Base-by-base conservation (phyloP, 2,113 vertebrate species). In the Dasyornis broadbenti region DNA sequence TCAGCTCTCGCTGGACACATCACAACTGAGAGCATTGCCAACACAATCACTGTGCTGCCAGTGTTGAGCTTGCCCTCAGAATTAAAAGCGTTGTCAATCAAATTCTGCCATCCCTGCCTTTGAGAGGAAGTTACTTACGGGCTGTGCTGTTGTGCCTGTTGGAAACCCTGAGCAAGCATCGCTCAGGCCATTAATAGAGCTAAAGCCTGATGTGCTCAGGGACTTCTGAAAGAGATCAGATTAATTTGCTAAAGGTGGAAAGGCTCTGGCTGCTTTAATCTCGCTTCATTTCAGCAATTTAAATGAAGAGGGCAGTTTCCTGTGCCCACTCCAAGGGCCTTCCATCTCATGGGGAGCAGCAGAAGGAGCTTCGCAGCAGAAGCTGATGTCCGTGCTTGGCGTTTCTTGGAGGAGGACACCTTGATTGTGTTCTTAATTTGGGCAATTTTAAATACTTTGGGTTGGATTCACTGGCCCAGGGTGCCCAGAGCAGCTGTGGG, bases 181-280 rank as follows among this genome's bases (percentile, higher is more conserved):
- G 0, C 57, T 49, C 40, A 9, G 4, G 64, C 75, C 78, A 49
- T 95, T 94, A 90, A 85, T 65, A 93, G 82, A 87, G 82, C 70
- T 87, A 64, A 94, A 94, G 85, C 64, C 69, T 85, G 31, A 4
- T 15, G 73, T 52, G 90, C 73, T 49, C 44, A 20, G 90, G 81
- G 84, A 84, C 85, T 79, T 16, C 10, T 31, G 53, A 37, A 60
- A 71, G 87, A 72, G 90, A 95, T 76, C 87, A 82, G 39, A 93
- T 93, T 66, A 87, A 94, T 94, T 87, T 96, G 49, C 73, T 87
- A 37, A 95, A 91, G 90, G 73, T 96, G 78, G 73, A 95, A 91
- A 47, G 87, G 70, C 61, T 90, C 69, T 94, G 70, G 27, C 82
- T 89, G 27, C 87, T 96, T 92, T 84, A 84, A 86, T 91, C 54